Evolutionary conservation across 2,797 vertebrate genomes (phyloP).

Genomic region (Lagothrix lagotricha): DNA sequence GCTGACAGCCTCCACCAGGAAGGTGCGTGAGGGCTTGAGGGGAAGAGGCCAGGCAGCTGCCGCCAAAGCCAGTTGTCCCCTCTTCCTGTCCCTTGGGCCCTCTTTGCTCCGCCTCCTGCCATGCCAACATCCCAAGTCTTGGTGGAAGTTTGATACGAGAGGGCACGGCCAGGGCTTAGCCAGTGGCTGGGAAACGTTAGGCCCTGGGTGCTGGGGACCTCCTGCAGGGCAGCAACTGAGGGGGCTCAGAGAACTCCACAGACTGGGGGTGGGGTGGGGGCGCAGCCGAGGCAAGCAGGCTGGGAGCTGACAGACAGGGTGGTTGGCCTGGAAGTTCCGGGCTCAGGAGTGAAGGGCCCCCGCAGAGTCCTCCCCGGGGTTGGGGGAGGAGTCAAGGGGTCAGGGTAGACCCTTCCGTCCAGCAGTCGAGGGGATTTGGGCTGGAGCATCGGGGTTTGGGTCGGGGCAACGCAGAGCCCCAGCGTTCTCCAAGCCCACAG

Average conservation of each 20-base stretch:
- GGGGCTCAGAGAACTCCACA: not conserved
- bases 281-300: not conserved
- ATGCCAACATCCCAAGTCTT: not conserved
- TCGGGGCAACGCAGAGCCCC: not conserved
- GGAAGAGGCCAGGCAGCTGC: not conserved
- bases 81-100: not conserved
- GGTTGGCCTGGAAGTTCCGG: not conserved
- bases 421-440: not conserved
- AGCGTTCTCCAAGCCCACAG: not conserved
- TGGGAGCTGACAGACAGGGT: not conserved
- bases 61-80: not conserved
- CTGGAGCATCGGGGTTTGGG: not conserved
- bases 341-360: not conserved
- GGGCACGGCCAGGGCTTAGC: not conserved
- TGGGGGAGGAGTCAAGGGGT: not conserved
- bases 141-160: not conserved
- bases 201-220: not conserved
- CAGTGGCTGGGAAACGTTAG: not conserved
- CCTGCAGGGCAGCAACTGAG: not conserved
- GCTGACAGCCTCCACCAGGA: not conserved
- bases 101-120: not conserved
- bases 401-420: not conserved
- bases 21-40: not conserved
- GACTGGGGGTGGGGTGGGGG: no score
- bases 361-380: not conserved